Evolutionary conservation across 2,888 invertebrate species (phyloP), one percentile per base, ranked within the genome.

Genomic region (Drosophila cognata): DNA sequence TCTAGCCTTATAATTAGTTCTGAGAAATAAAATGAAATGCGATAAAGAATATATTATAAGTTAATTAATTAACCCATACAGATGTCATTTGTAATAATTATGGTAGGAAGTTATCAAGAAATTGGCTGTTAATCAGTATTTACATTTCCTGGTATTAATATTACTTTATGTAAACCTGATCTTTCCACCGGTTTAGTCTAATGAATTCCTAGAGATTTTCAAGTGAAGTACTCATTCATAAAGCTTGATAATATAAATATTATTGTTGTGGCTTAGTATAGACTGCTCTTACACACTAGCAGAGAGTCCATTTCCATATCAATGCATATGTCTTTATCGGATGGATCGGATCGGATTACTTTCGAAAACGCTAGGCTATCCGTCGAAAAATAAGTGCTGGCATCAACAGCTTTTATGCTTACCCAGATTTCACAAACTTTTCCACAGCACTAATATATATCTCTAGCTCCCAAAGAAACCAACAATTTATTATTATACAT

Each of bases 101-200:
- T 21, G 13, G 13, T 4, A 21, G 0, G 8, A 16, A 46, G 16
- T 8, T 51, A 29, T n/a, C 51, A 29, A 7, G 29, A 29, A 29
- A 28, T 50, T 50, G 28, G 5, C 18, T 50, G 2, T 4, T 21
- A 4, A 28, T 1, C 11, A 18, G n/a, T 13, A 25, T 36, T 41
- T 13, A 11, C 16, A 41, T 61, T 71, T 71, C 72, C 72, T 36
- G 16, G 69, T 48, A n/a, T n/a, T 38, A 16, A 16, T 28, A 11
- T 2, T 25, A 21, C 35, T 43, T 33, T 18, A 35, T 28, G 4
- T 8, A 50, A 71, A 70, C 71, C 48, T n/a, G 71, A 50, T 71
- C 8, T 8, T 16, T 6, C 13, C n/a, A 55, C 33, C 41, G 35
- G 33, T 13, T 64, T 38, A 18, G 11, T 10, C 10, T 29, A 28